phyloP scores from a whole-genome alignment of 2,888 invertebrate genomes.

The Sarcophaga variegata region DNA sequence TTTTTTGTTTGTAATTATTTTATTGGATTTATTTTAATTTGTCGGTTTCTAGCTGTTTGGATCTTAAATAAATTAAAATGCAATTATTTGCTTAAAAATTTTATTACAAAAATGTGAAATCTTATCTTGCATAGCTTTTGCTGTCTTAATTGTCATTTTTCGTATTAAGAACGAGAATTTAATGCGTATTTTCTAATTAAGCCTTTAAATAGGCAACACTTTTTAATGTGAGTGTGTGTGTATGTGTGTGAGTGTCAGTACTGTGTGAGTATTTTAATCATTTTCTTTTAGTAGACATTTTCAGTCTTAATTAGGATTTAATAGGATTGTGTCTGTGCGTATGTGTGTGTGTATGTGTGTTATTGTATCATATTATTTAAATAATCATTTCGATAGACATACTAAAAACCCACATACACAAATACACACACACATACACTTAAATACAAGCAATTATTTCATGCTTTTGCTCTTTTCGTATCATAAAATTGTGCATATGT shows the following conservation, averaged over 20 bases:
- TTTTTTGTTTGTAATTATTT: no score
- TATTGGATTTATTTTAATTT: no score
- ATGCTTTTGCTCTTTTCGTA: neutral
- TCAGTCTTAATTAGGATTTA: neutral
- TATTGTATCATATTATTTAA: neutral
- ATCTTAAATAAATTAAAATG: no score
- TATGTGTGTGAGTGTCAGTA: no score
- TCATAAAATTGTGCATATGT: neutral
- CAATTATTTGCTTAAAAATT: no score
- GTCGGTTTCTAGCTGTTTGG: no score
- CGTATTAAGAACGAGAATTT: no score
- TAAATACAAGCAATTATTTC: neutral
- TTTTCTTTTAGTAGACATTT: neutral
- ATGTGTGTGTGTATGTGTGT: neutral
- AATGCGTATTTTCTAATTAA: neutral
- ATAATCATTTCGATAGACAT: constrained; percentile 3
- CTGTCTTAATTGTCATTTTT: no score
- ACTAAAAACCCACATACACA: neutral
- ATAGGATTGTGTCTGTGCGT: neutral
- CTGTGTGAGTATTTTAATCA: neutral
- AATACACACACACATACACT: neutral
- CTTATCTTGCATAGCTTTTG: no score
- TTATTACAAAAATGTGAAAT: no score
- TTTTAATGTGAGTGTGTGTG: neutral
- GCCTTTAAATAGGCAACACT: neutral